These are phyloP conservation scores for Dryomyza anilis DNA, from an alignment of 2,888 invertebrate genomes.

Conservation along the genomic window DNA sequence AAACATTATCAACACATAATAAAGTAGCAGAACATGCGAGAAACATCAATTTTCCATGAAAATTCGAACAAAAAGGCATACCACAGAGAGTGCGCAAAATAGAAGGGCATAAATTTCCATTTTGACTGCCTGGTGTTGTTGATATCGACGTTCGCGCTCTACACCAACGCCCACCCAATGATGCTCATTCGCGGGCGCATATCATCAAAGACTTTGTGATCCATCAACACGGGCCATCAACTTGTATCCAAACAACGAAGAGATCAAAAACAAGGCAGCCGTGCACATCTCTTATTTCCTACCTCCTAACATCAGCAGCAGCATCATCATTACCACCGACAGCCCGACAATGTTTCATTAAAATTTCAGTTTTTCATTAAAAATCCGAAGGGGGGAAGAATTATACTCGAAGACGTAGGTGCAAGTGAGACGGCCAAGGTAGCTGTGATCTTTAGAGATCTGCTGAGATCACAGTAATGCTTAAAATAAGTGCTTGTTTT, in stretches of 20 bases:
- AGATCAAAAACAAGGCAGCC: constrained; percentile 55
- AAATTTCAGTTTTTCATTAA: too few relatives aligned
- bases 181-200: constrained; percentile 24
- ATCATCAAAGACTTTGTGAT: constrained; percentile 51
- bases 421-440: too few relatives aligned
- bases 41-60: constrained; percentile 1
- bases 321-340: too few relatives aligned
- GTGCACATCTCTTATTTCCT: neutral
- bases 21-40: constrained; percentile 18
- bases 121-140: constrained; percentile 48
- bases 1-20: constrained; percentile 30
- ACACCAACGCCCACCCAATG: constrained; percentile 14
- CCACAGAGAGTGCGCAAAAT: constrained; percentile 14
- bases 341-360: too few relatives aligned
- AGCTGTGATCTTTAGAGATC: too few relatives aligned
- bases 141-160: constrained; percentile 3
- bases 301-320: neutral
- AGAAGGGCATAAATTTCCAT: constrained; percentile 52
- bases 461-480: too few relatives aligned
- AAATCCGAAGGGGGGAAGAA: too few relatives aligned
- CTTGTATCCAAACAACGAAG: constrained; percentile 61
- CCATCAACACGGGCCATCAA: constrained; percentile 62
- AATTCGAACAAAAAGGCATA: neutral
- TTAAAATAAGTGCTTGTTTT: too few relatives aligned
- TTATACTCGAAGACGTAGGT: too few relatives aligned